These are phyloP conservation scores for Odontomachus brunneus DNA, from an alignment of 1,140 invertebrate genomes.

Conservation along the genomic window DNA sequence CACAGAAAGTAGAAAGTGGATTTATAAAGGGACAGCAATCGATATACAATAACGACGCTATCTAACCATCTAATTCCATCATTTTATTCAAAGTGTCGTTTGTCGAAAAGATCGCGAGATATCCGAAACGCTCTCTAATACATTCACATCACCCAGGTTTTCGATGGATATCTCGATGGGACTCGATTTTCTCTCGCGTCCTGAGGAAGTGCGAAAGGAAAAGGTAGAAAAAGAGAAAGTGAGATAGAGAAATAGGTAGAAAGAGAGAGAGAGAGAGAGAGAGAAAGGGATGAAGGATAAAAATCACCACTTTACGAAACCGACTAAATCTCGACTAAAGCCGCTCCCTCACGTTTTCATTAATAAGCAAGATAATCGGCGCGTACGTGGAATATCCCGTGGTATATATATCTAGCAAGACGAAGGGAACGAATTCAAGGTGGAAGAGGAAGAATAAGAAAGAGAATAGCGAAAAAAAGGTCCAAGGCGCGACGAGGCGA, in stretches of 20 bases:
- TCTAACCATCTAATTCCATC: slow-evolving; percentile 18
- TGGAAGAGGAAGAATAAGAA: slow-evolving; percentile 38
- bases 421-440: slow-evolving; percentile 63
- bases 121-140: not conserved
- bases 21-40: not conserved
- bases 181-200: slow-evolving; percentile 32
- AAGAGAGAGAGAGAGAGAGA: not conserved
- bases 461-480: no score
- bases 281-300: slow-evolving; percentile 17
- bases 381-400: slow-evolving; percentile 23
- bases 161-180: not conserved
- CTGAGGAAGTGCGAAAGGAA: slow-evolving; percentile 24
- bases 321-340: slow-evolving; percentile 28
- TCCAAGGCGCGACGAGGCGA: slow-evolving; percentile 59
- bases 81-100: not conserved
- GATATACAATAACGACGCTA: not conserved
- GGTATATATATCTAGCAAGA: not conserved
- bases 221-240: not conserved
- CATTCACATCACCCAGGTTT: not conserved
- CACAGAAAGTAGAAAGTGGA: not conserved
- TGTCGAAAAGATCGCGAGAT: not conserved
- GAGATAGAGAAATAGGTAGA: not conserved
- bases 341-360: slow-evolving; percentile 32
- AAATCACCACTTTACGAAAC: slow-evolving; percentile 15
- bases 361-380: slow-evolving; percentile 56